Percentiles rank a stretch among this genome's conserved stretches.
These are phyloP conservation scores for Drosophila ananassae DNA, from an alignment of 1,140 invertebrate species.

Conservation along the genomic window DNA sequence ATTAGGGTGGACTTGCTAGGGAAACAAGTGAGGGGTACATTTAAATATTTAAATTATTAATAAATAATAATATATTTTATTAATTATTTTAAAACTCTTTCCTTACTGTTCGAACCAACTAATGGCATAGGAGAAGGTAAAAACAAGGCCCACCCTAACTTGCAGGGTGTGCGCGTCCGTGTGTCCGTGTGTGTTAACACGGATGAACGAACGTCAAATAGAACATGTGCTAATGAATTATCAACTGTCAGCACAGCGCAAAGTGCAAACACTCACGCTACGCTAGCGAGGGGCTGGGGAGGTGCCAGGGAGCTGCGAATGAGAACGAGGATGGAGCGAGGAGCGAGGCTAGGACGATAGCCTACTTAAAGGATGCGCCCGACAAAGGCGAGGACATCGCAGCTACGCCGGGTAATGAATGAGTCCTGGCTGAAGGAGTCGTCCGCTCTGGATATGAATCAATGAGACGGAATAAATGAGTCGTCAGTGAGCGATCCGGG, in stretches of 20 bases:
- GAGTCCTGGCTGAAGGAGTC: slow-evolving; percentile 15
- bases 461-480: neutral
- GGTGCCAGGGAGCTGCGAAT: neutral
- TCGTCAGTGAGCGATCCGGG: neutral
- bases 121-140: too few species aligned
- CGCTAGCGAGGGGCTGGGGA: slow-evolving; percentile 1
- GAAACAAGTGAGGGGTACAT: too few species aligned
- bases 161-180: slow-evolving; percentile 12
- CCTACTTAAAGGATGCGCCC: slow-evolving; percentile 50
- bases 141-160: slow-evolving; percentile 21
- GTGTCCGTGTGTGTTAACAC: slow-evolving; percentile 53
- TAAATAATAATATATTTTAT: too few species aligned
- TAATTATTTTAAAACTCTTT: neutral
- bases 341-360: slow-evolving; percentile 16
- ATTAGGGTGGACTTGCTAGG: neutral
- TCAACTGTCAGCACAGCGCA: slow-evolving; percentile 75
- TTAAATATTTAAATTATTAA: too few species aligned
- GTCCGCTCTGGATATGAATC: slow-evolving; percentile 3
- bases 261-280: slow-evolving; percentile 74
- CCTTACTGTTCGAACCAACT: neutral
- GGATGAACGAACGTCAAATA: slow-evolving; percentile 81
- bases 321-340: neutral
- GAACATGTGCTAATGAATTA: slow-evolving; percentile 81
- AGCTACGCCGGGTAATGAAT: slow-evolving; percentile 41
- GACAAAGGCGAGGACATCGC: slow-evolving; percentile 42